Conservation (phyloP, 2,113 vertebrate genomes). For the Sceloporus undulatus region DNA sequence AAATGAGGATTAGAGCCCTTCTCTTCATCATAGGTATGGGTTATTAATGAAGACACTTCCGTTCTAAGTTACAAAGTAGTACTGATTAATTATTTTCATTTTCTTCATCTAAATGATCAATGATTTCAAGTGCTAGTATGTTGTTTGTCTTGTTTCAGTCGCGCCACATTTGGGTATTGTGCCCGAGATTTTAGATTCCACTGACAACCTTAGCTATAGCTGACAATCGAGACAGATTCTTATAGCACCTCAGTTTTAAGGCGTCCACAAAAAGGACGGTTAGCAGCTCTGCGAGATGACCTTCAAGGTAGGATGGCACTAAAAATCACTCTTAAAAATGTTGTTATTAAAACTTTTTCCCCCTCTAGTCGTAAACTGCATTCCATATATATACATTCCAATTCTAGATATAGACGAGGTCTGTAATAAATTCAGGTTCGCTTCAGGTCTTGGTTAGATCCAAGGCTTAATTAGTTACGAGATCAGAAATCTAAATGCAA, state of each 20-base stretch:
- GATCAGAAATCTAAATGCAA: neutral
- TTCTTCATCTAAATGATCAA: neutral
- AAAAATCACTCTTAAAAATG: neutral
- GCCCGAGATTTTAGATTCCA: conserved; percentile 93
- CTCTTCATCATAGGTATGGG: conserved; percentile 87
- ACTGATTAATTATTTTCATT: neutral
- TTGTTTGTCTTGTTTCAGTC: conserved; percentile 71
- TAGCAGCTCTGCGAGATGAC: conserved; percentile 91
- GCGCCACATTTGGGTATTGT: conserved; percentile 87
- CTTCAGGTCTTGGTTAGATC: too few species aligned
- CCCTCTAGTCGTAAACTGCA: neutral
- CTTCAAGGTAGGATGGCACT: conserved; percentile 87
- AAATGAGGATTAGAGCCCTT: conserved; percentile 86
- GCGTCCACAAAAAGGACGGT: conserved; percentile 91
- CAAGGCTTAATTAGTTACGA: neutral
- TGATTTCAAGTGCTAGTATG: rapidly evolving
- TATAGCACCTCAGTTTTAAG: conserved; percentile 87
- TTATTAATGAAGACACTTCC: neutral
- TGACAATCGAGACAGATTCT: conserved; percentile 85
- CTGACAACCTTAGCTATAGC: conserved; percentile 83
- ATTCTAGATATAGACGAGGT: neutral
- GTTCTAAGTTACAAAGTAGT: neutral
- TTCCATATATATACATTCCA: neutral
- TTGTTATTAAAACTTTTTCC: neutral
- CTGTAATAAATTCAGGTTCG: neutral